Percentiles rank a stretch among this genome's conserved stretches.
phyloP scores from a whole-genome alignment of 2,888 invertebrate species.

The Leucoptera coffeella region DNA sequence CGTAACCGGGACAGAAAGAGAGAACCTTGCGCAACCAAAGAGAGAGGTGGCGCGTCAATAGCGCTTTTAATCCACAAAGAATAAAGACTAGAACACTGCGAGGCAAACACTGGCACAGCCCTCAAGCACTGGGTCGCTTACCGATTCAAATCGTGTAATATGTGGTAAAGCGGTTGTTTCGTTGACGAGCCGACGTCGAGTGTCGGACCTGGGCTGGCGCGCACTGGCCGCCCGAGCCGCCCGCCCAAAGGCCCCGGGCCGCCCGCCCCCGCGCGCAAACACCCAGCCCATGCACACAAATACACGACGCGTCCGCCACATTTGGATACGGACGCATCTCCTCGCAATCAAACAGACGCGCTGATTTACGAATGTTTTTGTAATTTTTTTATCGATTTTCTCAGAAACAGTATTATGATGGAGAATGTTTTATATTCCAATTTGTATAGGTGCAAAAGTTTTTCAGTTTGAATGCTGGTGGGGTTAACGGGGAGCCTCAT shows the following conservation, averaged over 20 bases:
- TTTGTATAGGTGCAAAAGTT: too few relatives aligned
- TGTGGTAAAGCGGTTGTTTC: conserved; percentile 36
- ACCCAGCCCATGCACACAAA: too few relatives aligned
- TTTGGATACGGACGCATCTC: too few relatives aligned
- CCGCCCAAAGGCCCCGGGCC: neutral
- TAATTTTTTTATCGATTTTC: too few relatives aligned
- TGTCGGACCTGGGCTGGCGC: conserved; percentile 49
- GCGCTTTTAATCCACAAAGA: conserved; percentile 11
- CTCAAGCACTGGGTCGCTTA: conserved; percentile 31
- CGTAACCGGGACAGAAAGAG: too few relatives aligned
- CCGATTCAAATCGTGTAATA: conserved; percentile 41
- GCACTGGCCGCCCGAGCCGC: conserved; percentile 24
- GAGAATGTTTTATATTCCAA: neutral
- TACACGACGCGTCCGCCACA: too few relatives aligned
- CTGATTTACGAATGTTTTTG: too few relatives aligned
- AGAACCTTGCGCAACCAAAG: too few relatives aligned
- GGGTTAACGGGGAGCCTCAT: too few relatives aligned
- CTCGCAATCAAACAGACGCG: too few relatives aligned
- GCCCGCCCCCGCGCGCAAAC: conserved; percentile 2
- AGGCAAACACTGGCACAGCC: conserved; percentile 26
- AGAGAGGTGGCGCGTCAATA: conserved; percentile 21
- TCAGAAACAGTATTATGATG: conserved; percentile 3
- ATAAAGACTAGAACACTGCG: neutral
- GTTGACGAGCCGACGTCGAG: conserved; percentile 54
- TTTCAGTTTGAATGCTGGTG: too few relatives aligned